Conservation (phyloP, 2,888 invertebrate species). For the Sarcophaga variegata region DNA sequence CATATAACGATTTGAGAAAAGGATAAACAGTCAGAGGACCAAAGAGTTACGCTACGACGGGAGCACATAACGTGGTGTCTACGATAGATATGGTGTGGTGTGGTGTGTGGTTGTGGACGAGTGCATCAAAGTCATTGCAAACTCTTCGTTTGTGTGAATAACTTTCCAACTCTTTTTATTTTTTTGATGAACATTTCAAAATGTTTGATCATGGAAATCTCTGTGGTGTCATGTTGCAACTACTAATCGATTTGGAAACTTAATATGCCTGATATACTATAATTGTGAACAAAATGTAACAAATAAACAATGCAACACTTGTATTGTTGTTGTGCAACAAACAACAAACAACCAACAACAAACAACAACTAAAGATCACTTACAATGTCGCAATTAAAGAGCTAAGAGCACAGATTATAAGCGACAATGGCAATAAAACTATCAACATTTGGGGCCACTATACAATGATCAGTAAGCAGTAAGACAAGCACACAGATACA, state of each 20-base stretch:
- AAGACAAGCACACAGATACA: not conserved
- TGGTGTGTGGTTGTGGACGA: too few relatives aligned
- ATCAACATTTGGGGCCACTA: not conserved
- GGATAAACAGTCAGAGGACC: too few relatives aligned
- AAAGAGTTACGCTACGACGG: too few relatives aligned
- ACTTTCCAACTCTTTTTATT: not conserved
- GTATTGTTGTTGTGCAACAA: not conserved
- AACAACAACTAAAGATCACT: constrained; percentile 25
- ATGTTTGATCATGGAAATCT: constrained; percentile 42
- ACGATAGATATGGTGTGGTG: too few relatives aligned
- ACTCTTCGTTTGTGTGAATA: not conserved
- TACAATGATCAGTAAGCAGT: not conserved
- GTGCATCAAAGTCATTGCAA: not conserved
- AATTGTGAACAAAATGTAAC: constrained; percentile 43
- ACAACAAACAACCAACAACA: too few relatives aligned
- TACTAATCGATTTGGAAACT: constrained; percentile 57
- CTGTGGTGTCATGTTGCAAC: constrained; percentile 45
- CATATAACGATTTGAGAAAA: too few relatives aligned
- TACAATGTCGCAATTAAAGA: constrained; percentile 46
- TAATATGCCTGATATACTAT: constrained; percentile 39
- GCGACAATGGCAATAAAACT: not conserved
- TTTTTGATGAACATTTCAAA: constrained; percentile 13
- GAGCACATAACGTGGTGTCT: too few relatives aligned
- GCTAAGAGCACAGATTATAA: constrained; percentile 16
- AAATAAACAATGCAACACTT: constrained; percentile 43